phyloP scores from a whole-genome alignment of 2,797 vertebrate species.

The Taeniopygia guttata region DNA sequence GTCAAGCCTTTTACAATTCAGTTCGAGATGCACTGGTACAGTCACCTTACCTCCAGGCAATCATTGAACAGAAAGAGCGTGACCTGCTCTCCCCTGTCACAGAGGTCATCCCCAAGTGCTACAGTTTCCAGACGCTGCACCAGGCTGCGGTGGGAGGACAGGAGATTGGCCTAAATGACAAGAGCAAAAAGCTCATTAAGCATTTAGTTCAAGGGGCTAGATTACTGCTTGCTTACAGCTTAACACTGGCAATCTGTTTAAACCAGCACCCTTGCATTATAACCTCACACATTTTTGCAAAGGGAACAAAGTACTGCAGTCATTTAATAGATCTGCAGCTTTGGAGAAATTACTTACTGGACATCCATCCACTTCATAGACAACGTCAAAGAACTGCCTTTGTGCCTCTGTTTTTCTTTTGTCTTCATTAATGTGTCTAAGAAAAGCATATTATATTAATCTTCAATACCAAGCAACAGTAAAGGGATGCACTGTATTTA shows the following conservation, averaged over 20 bases:
- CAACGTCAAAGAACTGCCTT: conserved; percentile 97
- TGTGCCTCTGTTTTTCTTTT: conserved; percentile 98
- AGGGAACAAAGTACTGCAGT: not conserved
- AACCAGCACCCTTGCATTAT: not conserved
- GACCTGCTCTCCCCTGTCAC: conserved; percentile 94
- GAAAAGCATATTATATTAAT: not conserved
- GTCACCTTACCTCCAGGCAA: conserved; percentile 89
- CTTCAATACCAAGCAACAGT: not conserved
- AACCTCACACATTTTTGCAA: not conserved
- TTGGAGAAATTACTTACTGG: conserved; percentile 83
- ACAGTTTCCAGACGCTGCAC: conserved; percentile 91
- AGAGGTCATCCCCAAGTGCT: conserved; percentile 90
- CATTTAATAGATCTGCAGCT: not conserved
- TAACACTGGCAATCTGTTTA: conserved; percentile 36
- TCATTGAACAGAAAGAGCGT: conserved; percentile 98
- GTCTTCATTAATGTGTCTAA: conserved; percentile 97
- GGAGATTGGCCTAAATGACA: conserved; percentile 86
- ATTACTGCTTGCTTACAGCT: conserved; percentile 20
- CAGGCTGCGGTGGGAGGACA: conserved; percentile 94
- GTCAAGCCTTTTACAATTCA: not conserved
- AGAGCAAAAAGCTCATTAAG: conserved; percentile 45
- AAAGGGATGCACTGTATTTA: not conserved
- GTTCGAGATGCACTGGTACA: not conserved
- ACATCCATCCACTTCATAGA: conserved; percentile 98
- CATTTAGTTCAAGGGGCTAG: not conserved